Conservation (phyloP, 2,888 invertebrate genomes). For the Platycheirus rosarum region DNA sequence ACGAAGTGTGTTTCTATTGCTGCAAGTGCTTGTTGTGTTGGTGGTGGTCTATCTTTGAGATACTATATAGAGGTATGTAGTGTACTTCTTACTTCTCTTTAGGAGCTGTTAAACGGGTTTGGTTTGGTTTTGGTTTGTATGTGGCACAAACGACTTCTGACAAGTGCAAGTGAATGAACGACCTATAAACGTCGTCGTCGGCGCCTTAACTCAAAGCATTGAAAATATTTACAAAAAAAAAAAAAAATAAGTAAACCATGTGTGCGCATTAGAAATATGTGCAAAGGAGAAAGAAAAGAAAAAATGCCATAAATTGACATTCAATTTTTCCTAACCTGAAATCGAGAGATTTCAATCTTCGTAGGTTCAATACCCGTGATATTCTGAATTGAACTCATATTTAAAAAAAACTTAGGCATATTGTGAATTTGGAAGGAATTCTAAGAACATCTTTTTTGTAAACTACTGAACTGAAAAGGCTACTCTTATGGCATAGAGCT, state of each 20-base stretch:
- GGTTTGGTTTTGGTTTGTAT: constrained; percentile 42
- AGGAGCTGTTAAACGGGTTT: constrained; percentile 48
- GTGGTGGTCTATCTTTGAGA: constrained; percentile 20
- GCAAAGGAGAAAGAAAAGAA: neutral
- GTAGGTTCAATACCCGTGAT: too few relatives aligned
- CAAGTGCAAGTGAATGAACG: constrained; percentile 69
- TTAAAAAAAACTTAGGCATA: too few relatives aligned
- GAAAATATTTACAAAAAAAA: constrained; percentile 8
- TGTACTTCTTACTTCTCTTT: constrained; percentile 13
- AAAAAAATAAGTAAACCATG: neutral
- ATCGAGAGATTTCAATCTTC: too few relatives aligned
- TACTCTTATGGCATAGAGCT: too few relatives aligned
- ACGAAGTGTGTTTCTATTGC: constrained; percentile 5
- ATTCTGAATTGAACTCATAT: too few relatives aligned
- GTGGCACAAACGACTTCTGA: constrained; percentile 41
- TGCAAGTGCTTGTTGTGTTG: neutral
- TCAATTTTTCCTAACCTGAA: too few relatives aligned
- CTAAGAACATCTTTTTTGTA: too few relatives aligned
- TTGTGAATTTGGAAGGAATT: too few relatives aligned
- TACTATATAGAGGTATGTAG: neutral
- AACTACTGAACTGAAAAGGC: too few relatives aligned
- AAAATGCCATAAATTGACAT: too few relatives aligned
- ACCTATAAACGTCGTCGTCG: constrained; percentile 41
- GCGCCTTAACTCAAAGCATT: constrained; percentile 4
- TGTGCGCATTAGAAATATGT: neutral